Evolutionary conservation across 2,113 vertebrate species (phyloP), one percentile per base, ranked within the genome.

Genomic region (Rutilus rutilus): DNA sequence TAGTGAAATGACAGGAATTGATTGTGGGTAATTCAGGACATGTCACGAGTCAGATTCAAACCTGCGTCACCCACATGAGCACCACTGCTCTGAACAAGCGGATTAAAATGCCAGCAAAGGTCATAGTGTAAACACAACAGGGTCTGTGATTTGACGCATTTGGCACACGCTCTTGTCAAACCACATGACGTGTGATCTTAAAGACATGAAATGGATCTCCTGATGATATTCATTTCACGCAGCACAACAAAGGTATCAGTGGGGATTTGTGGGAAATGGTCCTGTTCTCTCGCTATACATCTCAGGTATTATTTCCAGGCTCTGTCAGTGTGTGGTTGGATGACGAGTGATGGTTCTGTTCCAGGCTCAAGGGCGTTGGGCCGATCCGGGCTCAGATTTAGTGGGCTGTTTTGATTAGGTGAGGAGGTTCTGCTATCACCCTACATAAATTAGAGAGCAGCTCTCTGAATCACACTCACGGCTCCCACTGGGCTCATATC

Each of bases 391-490:
- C 50, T 74, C 82, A 83, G 82, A 83, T 83, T 83, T 73, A 83
- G 45, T 83, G 82, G 82, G 67, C 45, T 83, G 86, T 59, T 78
- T 78, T 87, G 86, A 87, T 83, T 83, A 87, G 74, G 39, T 45
- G 60, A 83, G 86, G 81, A 83, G 86, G 45, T 86, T 86, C 79
- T 65, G 80, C 62, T 78, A 86, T 75, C 71, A 83, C 47, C 36
- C 36, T 83, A 67, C 50, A 83, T 83, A 73, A 83, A 83, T 83
- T 59, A 83, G 65, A 83, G 67, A 71, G 82, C 82, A 59, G 82
- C 80, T 69, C 45, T 69, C 80, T 69, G 62, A 82, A 75, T 78
- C 62, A 19, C 69, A 52, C 57, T 27, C 64, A 65, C 25, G 6
- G 33, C n/a, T 86, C 86, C 60, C 86, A 57, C 47, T 33, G 25